phyloP scores from a whole-genome alignment of 1,140 invertebrate genomes.

The Bombus fervidus region DNA sequence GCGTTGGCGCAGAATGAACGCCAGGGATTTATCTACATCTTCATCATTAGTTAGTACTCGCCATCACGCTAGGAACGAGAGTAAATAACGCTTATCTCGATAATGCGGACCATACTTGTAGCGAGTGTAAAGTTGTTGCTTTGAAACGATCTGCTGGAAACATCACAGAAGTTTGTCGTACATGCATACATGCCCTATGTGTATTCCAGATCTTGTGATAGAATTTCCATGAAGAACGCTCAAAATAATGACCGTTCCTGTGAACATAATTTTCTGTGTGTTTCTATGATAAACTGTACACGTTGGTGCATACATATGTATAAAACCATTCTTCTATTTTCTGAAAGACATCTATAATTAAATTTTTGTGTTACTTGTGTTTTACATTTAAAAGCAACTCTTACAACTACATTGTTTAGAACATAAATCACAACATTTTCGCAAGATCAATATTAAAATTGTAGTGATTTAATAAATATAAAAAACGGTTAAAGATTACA shows the following conservation, averaged over 20 bases:
- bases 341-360: neutral
- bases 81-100: constrained; percentile 19
- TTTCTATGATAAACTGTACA: neutral
- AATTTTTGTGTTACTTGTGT: neutral
- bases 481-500: too few species aligned
- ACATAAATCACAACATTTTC: too few species aligned
- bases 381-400: too few species aligned
- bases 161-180: constrained; percentile 1
- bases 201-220: neutral
- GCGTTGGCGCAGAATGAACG: neutral
- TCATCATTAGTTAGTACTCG: neutral
- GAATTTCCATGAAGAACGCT: neutral
- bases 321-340: neutral
- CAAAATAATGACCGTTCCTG: neutral
- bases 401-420: too few species aligned
- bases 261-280: neutral
- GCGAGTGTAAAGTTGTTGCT: neutral
- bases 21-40: neutral
- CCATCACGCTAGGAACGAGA: neutral
- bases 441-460: too few species aligned
- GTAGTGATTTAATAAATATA: too few species aligned
- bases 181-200: neutral
- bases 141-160: neutral
- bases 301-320: neutral
- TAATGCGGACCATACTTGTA: neutral